Evolutionary conservation across 2,888 invertebrate species (phyloP).

Genomic region (Stomorhina lunata): DNA sequence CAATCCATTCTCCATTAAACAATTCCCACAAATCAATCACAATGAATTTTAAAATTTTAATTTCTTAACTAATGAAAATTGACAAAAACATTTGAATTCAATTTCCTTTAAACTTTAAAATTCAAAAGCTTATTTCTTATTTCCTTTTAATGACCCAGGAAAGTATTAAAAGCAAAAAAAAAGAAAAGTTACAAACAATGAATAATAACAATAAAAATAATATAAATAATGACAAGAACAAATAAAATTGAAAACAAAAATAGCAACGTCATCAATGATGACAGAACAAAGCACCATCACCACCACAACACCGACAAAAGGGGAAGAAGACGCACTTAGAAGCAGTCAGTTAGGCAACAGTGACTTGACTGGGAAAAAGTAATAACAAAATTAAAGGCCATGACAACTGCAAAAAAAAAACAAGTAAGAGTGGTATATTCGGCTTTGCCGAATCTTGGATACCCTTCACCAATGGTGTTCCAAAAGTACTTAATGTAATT

Average conservation of each 20-base stretch:
- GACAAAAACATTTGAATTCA: no score
- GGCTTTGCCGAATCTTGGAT: no score
- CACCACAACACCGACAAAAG: no score
- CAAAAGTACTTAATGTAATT: no score
- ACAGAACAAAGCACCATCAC: conserved; percentile 5
- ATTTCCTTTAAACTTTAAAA: no score
- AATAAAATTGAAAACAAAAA: not conserved
- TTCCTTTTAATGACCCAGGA: conserved; percentile 27
- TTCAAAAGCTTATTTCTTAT: not conserved
- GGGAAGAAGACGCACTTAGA: not conserved
- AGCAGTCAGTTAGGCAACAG: not conserved
- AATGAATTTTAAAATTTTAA: no score
- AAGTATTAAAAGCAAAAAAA: not conserved
- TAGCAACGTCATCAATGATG: not conserved
- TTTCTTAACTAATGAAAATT: no score
- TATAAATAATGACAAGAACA: not conserved
- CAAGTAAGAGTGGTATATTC: no score
- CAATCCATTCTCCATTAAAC: no score
- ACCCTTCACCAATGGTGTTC: no score
- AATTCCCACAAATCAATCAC: no score
- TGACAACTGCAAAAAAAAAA: conserved; percentile 26
- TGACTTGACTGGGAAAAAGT: conserved; percentile 5
- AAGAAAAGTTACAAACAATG: not conserved
- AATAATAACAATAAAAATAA: not conserved
- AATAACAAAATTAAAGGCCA: conserved; percentile 43